Evolutionary conservation across 2,797 vertebrate species (phyloP).

Genomic region (Pseudotriccus pelzelni): DNA sequence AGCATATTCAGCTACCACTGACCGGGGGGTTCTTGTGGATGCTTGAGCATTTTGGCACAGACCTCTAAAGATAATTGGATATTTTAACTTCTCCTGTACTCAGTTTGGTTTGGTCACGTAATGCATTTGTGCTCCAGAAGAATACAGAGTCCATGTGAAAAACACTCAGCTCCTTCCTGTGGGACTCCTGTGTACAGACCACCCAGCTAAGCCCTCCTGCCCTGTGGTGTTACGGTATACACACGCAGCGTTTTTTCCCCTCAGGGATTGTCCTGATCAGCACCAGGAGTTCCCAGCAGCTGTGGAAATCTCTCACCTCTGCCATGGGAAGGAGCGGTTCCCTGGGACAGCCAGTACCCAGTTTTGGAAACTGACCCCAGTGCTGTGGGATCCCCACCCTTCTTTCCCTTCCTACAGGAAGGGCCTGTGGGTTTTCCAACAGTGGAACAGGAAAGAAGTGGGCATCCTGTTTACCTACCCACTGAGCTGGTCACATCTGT

Average conservation of each 20-base stretch:
- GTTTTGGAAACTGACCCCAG: not conserved
- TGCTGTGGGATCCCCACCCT: not conserved
- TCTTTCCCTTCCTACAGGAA: constrained; percentile 25
- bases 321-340: not conserved
- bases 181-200: not conserved
- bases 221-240: not conserved
- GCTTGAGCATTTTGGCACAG: not conserved
- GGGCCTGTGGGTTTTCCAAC: constrained; percentile 18
- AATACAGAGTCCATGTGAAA: not conserved
- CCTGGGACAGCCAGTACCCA: not conserved
- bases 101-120: not conserved
- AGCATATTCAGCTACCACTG: not conserved
- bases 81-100: not conserved
- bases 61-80: not conserved
- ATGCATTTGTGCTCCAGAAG: not conserved
- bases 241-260: not conserved
- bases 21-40: not conserved
- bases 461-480: constrained; percentile 6
- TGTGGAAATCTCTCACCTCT: not conserved
- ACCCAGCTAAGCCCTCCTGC: not conserved
- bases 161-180: not conserved
- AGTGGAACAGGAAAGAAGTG: not conserved
- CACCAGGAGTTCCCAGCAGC: not conserved
- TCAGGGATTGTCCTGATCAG: not conserved
- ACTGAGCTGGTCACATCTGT: not conserved